Conservation (phyloP, 1,140 invertebrate genomes). For the Melipona quadrifasciata region DNA sequence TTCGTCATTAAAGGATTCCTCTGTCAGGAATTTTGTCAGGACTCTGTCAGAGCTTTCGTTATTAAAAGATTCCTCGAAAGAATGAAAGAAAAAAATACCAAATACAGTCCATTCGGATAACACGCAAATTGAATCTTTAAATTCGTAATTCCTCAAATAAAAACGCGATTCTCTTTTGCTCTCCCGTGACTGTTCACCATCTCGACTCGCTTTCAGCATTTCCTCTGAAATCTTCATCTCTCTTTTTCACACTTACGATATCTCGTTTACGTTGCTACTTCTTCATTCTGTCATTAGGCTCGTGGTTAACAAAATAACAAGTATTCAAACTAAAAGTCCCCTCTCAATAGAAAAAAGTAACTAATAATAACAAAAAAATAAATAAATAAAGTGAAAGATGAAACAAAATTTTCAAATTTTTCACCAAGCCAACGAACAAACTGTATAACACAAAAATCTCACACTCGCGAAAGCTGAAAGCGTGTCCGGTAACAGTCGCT, state of each 20-base stretch:
- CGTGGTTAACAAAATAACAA: no score
- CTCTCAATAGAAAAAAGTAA: no score
- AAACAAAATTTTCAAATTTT: not conserved
- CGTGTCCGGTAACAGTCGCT: not conserved
- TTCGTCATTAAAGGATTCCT: not conserved
- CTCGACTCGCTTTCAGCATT: conserved; percentile 3
- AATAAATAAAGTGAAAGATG: not conserved
- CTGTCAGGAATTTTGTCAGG: not conserved
- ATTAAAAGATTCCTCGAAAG: not conserved
- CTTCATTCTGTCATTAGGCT: no score
- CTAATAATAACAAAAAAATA: no score
- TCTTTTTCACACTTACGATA: not conserved
- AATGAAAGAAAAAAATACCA: not conserved
- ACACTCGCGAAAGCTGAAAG: not conserved
- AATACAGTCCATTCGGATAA: not conserved
- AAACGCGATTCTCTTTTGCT: not conserved
- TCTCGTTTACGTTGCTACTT: no score
- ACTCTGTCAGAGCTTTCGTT: no score
- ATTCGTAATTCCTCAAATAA: not conserved
- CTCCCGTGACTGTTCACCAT: not conserved
- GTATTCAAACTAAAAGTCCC: no score
- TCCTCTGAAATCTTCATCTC: not conserved
- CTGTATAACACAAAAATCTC: no score
- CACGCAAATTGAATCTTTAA: not conserved
- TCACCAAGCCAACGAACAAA: no score